These are phyloP conservation scores for Sphenodon punctatus DNA, from an alignment of 2,797 vertebrate species.

Conservation along the genomic window DNA sequence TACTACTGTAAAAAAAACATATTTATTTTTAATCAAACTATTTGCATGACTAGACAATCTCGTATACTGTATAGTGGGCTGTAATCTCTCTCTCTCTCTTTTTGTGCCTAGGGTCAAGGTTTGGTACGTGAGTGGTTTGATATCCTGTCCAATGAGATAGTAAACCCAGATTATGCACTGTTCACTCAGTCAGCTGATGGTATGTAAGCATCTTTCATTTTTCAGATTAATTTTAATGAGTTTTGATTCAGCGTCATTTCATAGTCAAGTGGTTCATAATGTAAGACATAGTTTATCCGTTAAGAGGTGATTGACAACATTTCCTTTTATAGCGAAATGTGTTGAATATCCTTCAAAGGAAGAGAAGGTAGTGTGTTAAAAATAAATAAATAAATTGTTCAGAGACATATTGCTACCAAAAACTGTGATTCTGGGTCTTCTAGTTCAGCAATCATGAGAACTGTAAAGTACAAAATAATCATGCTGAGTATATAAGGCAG, in stretches of 20 bases:
- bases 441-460: too few species aligned
- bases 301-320: not conserved
- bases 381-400: too few species aligned
- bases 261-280: not conserved
- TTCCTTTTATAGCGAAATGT: not conserved
- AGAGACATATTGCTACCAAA: too few species aligned
- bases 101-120: conserved; percentile 88
- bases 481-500: too few species aligned
- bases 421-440: not conserved
- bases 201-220: conserved; percentile 66
- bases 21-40: not conserved
- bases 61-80: not conserved
- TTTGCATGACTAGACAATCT: not conserved
- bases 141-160: conserved; percentile 97
- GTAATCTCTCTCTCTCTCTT: conserved; percentile 51
- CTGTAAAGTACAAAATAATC: too few species aligned
- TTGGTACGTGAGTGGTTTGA: conserved; percentile 99
- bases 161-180: conserved; percentile 97
- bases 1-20: too few species aligned
- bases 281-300: not conserved
- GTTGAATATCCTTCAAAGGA: accelerated
- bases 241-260: not conserved
- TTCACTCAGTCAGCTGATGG: conserved; percentile 99
- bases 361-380: too few species aligned
- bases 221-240: not conserved